These are phyloP conservation scores for Sinonovacula constricta DNA, from an alignment of 1,140 invertebrate species.

Conservation along the genomic window DNA sequence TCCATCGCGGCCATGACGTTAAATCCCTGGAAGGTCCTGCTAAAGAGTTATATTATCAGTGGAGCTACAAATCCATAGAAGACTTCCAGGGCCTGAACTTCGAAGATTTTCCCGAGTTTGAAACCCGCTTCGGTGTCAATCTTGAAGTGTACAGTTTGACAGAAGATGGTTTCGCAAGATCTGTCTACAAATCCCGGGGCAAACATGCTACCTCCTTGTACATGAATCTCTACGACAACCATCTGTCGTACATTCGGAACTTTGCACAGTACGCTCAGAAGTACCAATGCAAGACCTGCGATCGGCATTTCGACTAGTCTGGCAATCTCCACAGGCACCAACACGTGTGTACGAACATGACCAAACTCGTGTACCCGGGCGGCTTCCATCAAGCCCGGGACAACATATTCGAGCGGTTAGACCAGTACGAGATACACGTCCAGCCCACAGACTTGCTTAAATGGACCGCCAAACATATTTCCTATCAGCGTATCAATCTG, in stretches of 20 bases:
- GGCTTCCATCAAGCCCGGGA: not conserved
- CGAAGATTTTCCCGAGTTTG: not conserved
- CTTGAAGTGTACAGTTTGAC: constrained; percentile 21
- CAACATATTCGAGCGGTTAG: constrained; percentile 14
- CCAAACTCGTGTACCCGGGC: not conserved
- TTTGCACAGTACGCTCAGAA: too few relatives aligned
- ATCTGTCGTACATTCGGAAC: constrained; percentile 2
- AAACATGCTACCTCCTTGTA: not conserved
- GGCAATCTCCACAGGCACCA: too few relatives aligned
- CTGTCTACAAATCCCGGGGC: not conserved
- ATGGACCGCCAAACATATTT: constrained; percentile 5
- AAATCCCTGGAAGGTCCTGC: not conserved
- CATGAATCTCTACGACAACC: not conserved
- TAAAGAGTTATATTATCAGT: not conserved
- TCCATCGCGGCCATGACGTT: not conserved
- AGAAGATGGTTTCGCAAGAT: not conserved
- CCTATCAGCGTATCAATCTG: not conserved
- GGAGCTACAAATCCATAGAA: not conserved
- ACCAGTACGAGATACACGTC: constrained; percentile 19
- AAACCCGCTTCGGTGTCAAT: not conserved
- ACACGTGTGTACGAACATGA: not conserved
- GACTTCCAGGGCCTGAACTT: not conserved
- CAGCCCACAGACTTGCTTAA: constrained; percentile 25
- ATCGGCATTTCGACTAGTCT: not conserved
- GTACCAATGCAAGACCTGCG: not conserved